Evolutionary conservation across 2,888 invertebrate species (phyloP), one percentile per base, ranked within the genome.

Genomic region (Chymomyza fuscimana): DNA sequence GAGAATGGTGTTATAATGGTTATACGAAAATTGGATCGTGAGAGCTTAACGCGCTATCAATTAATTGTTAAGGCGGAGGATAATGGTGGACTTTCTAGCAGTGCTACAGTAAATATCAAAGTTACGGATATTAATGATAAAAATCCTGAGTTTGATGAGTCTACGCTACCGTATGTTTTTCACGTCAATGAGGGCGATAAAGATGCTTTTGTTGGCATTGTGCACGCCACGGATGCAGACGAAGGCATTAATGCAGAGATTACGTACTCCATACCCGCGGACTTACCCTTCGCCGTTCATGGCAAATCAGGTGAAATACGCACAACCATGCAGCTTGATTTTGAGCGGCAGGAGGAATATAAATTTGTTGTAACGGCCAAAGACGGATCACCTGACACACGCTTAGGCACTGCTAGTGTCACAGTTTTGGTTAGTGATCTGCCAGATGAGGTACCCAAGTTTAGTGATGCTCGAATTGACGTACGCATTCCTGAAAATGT

Each of bases 51-150:
- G 2, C 93, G 96, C 83, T 97, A 97, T 91, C 96, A 96, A 90
- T 91, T 97, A 93, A 96, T 96, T 88, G 94, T 98, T 64, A 95
- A 94, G 92, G 97, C 97, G 0, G 97, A 97, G 91, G 97, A 97
- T 89, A 95, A 95, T 29, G 97, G 97, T 1, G 96, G 95, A 59
- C 91, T 97, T 51, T 94, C 95, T 0, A 96, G 95, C 82, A 96
- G 96, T 1, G 95, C 96, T 0, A 96, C 96, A 0, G 96, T 97
- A 0, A 97, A 97, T 85, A 96, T 98, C 68, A 96, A 95, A 89
- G 96, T 98, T 1, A 96, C 97, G 0, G 98, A 98, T 85, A 96
- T 97, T 74, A 97, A 97, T 89, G 97, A 98, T 88, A 97, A 97
- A 86, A 97, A 97, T 90, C 97, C 97, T 0, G 96, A 96, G 88